Evolutionary conservation across 2,888 invertebrate genomes (phyloP).

Genomic region (Coleophora flavipennella): DNA sequence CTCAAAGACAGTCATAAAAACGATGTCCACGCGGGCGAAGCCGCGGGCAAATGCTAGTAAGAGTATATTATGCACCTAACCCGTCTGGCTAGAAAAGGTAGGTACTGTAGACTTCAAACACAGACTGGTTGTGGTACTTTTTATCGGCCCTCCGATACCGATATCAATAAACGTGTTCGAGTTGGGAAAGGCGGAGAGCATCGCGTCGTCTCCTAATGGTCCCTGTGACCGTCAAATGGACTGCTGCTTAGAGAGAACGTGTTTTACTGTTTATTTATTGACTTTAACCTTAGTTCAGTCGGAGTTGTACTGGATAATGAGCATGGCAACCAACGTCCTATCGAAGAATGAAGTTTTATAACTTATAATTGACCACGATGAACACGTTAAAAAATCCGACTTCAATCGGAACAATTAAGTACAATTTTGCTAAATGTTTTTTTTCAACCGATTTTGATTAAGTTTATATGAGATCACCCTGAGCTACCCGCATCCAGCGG

Average conservation of each 20-base stretch:
- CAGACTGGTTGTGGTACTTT: constrained; percentile 40
- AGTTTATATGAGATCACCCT: too few relatives aligned
- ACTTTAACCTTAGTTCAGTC: not conserved
- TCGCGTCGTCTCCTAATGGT: constrained; percentile 36
- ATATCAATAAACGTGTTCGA: constrained; percentile 52
- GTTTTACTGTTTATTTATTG: constrained; percentile 2
- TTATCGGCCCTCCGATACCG: constrained; percentile 34
- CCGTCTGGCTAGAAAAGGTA: constrained; percentile 36
- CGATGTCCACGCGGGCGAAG: too few relatives aligned
- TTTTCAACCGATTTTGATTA: too few relatives aligned
- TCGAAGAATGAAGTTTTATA: constrained; percentile 1
- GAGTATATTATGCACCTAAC: constrained; percentile 36
- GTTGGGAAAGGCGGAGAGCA: constrained; percentile 34
- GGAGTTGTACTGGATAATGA: not conserved
- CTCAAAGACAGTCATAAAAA: too few relatives aligned
- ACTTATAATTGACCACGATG: too few relatives aligned
- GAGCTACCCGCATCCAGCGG: too few relatives aligned
- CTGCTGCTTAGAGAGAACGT: constrained; percentile 2
- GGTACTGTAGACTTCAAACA: constrained; percentile 41
- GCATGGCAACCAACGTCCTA: constrained; percentile 14
- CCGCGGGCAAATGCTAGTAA: too few relatives aligned
- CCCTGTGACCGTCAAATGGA: constrained; percentile 28
- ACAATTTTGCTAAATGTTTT: too few relatives aligned
- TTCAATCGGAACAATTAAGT: too few relatives aligned
- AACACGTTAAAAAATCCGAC: too few relatives aligned